Percentiles rank a stretch among this genome's conserved stretches.
Conservation (phyloP, 2,797 vertebrate genomes). For the Taeniopygia guttata region DNA sequence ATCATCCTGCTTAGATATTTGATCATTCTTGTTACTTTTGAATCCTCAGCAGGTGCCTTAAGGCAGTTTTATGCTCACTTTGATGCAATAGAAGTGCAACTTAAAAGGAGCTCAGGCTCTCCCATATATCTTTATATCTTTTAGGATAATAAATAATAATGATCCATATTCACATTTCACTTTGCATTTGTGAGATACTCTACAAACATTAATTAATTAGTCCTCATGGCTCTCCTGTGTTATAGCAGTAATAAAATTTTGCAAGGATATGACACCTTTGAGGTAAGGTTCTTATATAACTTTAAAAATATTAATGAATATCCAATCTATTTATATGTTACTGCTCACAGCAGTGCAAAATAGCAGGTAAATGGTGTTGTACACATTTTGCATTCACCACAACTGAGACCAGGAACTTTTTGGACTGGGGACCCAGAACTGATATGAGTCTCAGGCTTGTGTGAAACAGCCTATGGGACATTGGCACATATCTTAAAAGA, state of each 20-base stretch:
- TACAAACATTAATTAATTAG: conserved; percentile 58
- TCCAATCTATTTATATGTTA: not conserved
- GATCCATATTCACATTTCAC: conserved; percentile 22
- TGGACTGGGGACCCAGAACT: not conserved
- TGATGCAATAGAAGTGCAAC: conserved; percentile 40
- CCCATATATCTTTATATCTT: conserved; percentile 53
- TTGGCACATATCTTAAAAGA: not conserved
- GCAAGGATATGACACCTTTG: conserved; percentile 7
- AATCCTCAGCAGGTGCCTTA: conserved; percentile 43
- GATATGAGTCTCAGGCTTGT: not conserved
- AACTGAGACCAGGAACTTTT: not conserved
- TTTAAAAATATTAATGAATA: conserved; percentile 23
- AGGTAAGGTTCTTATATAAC: not conserved
- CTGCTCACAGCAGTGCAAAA: not conserved
- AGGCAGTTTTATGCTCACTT: conserved; percentile 48
- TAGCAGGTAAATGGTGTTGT: not conserved
- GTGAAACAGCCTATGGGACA: not conserved
- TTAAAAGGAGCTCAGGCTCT: conserved; percentile 35
- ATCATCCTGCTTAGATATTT: conserved; percentile 38
- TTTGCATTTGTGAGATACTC: conserved; percentile 32
- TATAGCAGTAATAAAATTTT: conserved; percentile 39
- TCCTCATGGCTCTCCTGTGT: conserved; percentile 25
- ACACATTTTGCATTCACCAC: not conserved
- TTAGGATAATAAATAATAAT: conserved; percentile 64
- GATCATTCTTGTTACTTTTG: conserved; percentile 51